Evolutionary conservation across 2,797 vertebrate genomes (phyloP).

Genomic region (Propithecus perrieri): DNA sequence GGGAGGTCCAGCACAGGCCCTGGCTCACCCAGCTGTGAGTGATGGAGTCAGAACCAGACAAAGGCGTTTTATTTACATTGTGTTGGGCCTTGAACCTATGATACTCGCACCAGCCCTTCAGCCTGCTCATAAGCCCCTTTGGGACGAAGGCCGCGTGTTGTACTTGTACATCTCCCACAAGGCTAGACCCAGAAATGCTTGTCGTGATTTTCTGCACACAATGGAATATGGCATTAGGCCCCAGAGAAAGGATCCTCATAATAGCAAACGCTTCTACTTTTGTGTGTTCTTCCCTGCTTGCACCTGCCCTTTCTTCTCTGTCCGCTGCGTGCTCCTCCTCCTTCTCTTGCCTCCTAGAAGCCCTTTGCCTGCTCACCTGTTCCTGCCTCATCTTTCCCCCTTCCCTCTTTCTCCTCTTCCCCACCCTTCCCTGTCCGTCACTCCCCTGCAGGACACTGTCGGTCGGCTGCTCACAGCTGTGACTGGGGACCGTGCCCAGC

Average conservation of each 20-base stretch:
- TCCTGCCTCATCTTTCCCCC: not conserved
- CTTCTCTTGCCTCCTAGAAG: not conserved
- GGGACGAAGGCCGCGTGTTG: accelerated
- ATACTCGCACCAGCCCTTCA: accelerated
- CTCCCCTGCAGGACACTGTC: not conserved
- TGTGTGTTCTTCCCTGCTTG: not conserved
- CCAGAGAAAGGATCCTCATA: not conserved
- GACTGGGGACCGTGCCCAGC: not conserved
- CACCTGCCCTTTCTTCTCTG: not conserved
- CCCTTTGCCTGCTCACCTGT: not conserved
- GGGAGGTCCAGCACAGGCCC: not conserved
- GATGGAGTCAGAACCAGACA: not conserved
- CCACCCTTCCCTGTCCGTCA: not conserved
- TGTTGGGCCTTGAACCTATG: not conserved
- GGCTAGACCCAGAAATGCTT: not conserved
- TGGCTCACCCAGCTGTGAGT: not conserved
- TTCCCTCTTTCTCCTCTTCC: not conserved
- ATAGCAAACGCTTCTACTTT: not conserved
- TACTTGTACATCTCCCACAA: not conserved
- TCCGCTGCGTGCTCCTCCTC: not conserved
- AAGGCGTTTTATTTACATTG: not conserved
- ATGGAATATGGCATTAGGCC: not conserved
- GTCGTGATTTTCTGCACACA: not conserved
- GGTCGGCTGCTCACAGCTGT: not conserved
- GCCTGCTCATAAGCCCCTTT: accelerated